Conservation (phyloP, 1,140 invertebrate species). For the Aporrectodea caliginosa region DNA sequence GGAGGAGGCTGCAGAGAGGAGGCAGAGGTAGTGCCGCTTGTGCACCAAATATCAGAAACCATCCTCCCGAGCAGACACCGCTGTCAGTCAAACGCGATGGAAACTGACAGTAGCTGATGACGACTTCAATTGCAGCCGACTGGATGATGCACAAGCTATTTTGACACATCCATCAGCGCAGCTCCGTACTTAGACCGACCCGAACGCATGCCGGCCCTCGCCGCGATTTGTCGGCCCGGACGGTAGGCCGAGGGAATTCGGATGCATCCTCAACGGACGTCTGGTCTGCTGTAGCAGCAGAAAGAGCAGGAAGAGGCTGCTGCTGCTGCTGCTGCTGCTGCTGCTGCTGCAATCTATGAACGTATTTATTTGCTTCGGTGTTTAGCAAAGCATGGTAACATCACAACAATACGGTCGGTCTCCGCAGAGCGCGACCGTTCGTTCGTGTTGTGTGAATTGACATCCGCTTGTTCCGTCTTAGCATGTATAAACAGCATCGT, state of each 20-base stretch:
- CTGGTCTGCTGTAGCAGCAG: background rate
- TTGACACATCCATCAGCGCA: background rate
- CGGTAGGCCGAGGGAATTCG: background rate
- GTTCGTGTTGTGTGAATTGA: background rate
- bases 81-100: background rate
- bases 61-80: background rate
- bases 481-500: background rate
- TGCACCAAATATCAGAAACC: background rate
- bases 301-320: background rate
- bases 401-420: background rate
- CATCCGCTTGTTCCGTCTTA: background rate
- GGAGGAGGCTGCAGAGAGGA: background rate
- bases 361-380: background rate
- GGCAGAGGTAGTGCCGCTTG: background rate
- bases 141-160: background rate
- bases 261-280: background rate
- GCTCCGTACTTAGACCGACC: background rate
- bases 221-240: background rate
- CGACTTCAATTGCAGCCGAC: constrained; percentile 1
- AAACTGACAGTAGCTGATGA: background rate
- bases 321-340: too few relatives aligned
- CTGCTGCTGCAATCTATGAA: background rate
- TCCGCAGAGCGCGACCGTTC: background rate
- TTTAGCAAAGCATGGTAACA: background rate
- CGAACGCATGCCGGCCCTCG: background rate